These are phyloP conservation scores for Caradrina kadenii DNA, from an alignment of 2,888 invertebrate genomes.

Conservation along the genomic window DNA sequence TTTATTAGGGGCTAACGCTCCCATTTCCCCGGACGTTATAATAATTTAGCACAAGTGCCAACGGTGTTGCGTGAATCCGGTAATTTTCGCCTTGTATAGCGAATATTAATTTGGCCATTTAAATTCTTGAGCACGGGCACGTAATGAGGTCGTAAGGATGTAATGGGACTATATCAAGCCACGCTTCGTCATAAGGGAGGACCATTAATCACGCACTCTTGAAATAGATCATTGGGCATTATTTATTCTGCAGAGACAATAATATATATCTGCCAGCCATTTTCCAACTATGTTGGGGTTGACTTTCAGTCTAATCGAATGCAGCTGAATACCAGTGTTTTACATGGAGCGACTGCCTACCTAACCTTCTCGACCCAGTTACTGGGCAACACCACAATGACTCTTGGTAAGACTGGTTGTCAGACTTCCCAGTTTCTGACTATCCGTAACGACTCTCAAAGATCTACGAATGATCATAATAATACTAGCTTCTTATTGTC, in stretches of 20 bases:
- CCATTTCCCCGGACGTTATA: conserved; percentile 36
- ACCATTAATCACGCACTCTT: conserved; percentile 20
- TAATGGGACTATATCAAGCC: conserved; percentile 25
- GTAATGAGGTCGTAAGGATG: conserved; percentile 47
- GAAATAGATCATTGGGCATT: not conserved
- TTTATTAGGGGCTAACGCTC: conserved; percentile 29
- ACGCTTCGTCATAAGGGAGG: conserved; percentile 9
- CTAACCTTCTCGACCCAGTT: too few species aligned
- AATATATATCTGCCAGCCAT: too few species aligned
- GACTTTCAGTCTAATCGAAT: too few species aligned
- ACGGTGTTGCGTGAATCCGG: conserved; percentile 46
- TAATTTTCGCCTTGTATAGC: conserved; percentile 40
- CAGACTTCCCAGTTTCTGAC: too few species aligned
- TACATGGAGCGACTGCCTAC: too few species aligned
- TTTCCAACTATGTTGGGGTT: too few species aligned
- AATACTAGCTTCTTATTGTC: not conserved
- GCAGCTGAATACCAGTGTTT: too few species aligned
- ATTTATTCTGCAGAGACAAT: not conserved
- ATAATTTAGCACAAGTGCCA: conserved; percentile 48
- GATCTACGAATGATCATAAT: too few species aligned
- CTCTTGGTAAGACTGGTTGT: too few species aligned
- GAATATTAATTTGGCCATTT: conserved; percentile 55
- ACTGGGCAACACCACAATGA: too few species aligned
- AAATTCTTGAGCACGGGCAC: conserved; percentile 54
- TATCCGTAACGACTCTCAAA: too few species aligned